Evolutionary conservation across 2,888 invertebrate genomes (phyloP), one percentile per base, ranked within the genome.

Genomic region (Eugnorisma glareosa): DNA sequence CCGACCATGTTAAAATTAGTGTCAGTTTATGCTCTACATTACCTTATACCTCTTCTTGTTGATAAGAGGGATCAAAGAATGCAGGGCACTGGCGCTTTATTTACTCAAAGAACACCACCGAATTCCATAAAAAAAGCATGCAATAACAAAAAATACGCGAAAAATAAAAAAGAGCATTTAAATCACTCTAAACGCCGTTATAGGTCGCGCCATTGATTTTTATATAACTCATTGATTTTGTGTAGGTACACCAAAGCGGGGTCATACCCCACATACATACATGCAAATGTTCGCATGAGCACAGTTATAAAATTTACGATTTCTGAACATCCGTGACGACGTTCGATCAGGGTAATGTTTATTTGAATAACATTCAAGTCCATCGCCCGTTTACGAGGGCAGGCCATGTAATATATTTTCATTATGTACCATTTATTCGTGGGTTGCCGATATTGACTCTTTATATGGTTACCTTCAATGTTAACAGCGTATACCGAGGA

Each of bases 361-460:
- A 94, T 94, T 95, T 93, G 94, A 95, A 94, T 94, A 94, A 93
- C 92, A 92, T 94, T 92, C 91, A 91, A 90, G 91, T 91, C 85
- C 88, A 89, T 91, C 91, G 91, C 91, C 92, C 94, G 93, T 94
- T 95, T 94, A 94, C 92, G 94, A 93, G 91, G 93, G 89, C 92
- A 92, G 90, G 86, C 90, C 89, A 91, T 89, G 92, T 93, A 94
- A 94, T 95, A 94, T 95, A 95, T 95, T 95, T 94, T 94, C 94
- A 95, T 95, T 95, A 95, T 94, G 93, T 94, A 91, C 93, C 93
- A 93, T 95, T 95, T 95, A 94, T 94, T 93, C 92, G 92, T 90
- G 91, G 93, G 90, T 91, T 93, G 89, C 91, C 92, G 93, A 93
- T 94, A 94, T 94, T 92, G 91, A 93, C 92, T 94, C 92, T 94